A percentile compares a stretch with the other conserved stretches of the same genome.
phyloP scores from a whole-genome alignment of 2,113 vertebrate genomes.

The Brachypodius melanocephalos region DNA sequence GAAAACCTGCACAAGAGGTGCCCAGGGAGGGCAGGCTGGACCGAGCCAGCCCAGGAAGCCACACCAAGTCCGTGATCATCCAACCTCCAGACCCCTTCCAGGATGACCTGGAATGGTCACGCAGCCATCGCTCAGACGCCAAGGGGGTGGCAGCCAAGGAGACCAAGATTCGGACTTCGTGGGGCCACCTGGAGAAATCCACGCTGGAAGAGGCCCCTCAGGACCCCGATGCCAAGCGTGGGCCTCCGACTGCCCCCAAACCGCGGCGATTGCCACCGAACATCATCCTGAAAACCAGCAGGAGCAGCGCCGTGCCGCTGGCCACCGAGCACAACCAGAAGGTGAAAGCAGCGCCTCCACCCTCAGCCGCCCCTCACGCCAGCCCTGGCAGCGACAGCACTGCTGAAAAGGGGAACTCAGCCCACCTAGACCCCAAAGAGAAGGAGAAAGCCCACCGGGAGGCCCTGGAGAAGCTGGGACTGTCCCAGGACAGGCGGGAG shows the following conservation, averaged over 20 bases:
- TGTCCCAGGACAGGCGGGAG: slow-evolving; percentile 70
- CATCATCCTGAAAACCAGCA: slow-evolving; percentile 79
- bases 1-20: neutral
- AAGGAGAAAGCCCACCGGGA: slow-evolving; percentile 78
- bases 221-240: slow-evolving; percentile 26
- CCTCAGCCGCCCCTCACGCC: neutral
- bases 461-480: slow-evolving; percentile 87
- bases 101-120: slow-evolving; percentile 5
- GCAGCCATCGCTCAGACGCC: neutral
- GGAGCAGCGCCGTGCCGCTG: neutral
- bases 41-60: fast-evolving
- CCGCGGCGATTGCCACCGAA: slow-evolving; percentile 76
- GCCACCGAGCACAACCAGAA: neutral
- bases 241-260: slow-evolving; percentile 82
- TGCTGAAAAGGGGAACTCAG: neutral
- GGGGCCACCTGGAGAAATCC: neutral
- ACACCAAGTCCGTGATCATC: neutral
- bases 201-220: neutral
- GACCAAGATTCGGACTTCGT: neutral
- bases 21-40: neutral
- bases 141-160: neutral
- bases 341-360: neutral
- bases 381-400: slow-evolving; percentile 18
- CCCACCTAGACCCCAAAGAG: slow-evolving; percentile 47
- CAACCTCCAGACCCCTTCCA: slow-evolving; percentile 64